A percentile compares a stretch with the other conserved stretches of the same genome.
Conservation (phyloP, 2,797 vertebrate genomes). For the Spinibarbus caldwelli region DNA sequence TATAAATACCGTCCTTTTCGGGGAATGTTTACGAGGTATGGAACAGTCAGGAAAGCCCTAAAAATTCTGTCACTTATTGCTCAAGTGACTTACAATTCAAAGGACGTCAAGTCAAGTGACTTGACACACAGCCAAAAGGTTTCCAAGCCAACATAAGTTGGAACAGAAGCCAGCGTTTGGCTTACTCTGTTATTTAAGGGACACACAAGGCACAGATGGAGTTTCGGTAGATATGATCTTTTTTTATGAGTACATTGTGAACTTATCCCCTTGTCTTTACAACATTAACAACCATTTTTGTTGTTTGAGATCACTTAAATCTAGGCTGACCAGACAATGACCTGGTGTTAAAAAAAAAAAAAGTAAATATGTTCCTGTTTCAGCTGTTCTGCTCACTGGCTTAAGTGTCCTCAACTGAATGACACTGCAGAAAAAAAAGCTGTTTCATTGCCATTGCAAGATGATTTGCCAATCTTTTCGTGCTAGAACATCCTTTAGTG, state of each 20-base stretch:
- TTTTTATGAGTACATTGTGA: conserved; percentile 10
- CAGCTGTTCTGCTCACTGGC: neutral
- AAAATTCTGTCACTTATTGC: neutral
- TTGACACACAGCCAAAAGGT: conserved; percentile 28
- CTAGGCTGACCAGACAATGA: neutral
- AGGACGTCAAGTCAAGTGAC: conserved; percentile 10
- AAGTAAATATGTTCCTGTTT: too few relatives aligned
- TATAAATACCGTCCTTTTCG: neutral
- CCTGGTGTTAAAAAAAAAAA: too few relatives aligned
- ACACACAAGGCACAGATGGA: neutral
- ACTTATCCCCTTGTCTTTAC: neutral
- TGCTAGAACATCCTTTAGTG: neutral
- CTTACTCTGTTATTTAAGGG: conserved; percentile 16
- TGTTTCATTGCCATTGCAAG: neutral
- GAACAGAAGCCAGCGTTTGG: conserved; percentile 22
- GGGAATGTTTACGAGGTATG: conserved; percentile 32
- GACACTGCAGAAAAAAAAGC: neutral
- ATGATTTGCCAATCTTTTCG: neutral
- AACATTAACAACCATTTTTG: neutral
- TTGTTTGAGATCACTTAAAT: neutral
- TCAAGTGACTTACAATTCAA: conserved; percentile 28
- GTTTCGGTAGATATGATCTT: neutral
- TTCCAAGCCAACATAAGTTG: conserved; percentile 22
- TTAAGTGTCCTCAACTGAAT: neutral
- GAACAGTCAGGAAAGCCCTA: conserved; percentile 3